These are phyloP conservation scores for Protosalanx chinensis DNA, from an alignment of 2,797 vertebrate species.

Conservation along the genomic window DNA sequence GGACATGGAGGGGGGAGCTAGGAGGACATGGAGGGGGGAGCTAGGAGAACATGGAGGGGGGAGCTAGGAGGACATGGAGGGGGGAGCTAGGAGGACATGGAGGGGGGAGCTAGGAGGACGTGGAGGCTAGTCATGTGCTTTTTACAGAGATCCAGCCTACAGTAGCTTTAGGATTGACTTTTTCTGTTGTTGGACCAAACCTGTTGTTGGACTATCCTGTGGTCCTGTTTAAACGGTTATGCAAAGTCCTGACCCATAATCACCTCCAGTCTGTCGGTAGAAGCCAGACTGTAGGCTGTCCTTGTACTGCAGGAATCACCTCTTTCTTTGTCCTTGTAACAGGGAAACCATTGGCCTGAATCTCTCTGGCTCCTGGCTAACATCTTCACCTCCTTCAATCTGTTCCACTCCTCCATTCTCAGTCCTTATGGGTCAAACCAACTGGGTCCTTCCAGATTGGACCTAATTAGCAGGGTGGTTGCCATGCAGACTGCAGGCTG, in stretches of 20 bases:
- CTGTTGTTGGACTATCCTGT: slow-evolving; percentile 27
- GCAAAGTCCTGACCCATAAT: slow-evolving; percentile 1
- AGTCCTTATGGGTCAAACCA: slow-evolving; percentile 55
- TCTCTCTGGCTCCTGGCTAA: slow-evolving; percentile 50
- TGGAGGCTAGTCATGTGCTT: not conserved
- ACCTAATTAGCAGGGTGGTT: slow-evolving; percentile 69
- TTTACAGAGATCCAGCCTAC: not conserved
- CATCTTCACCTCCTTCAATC: slow-evolving; percentile 45
- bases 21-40: no score
- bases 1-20: no score
- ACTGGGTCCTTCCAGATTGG: slow-evolving; percentile 67
- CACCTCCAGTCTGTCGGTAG: slow-evolving; percentile 6
- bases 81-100: no score
- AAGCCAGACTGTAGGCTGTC: slow-evolving; percentile 3
- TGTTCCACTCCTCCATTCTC: slow-evolving; percentile 44
- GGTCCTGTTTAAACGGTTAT: slow-evolving; percentile 12
- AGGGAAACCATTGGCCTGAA: slow-evolving; percentile 32
- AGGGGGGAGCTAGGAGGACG: slow-evolving; percentile 45
- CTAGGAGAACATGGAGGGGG: no score
- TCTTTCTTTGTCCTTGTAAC: slow-evolving; percentile 11
- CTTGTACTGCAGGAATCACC: slow-evolving; percentile 17
- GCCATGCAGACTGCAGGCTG: slow-evolving; percentile 44
- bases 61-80: no score
- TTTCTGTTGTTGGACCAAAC: not conserved
- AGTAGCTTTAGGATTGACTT: not conserved